phyloP scores from a whole-genome alignment of 2,888 invertebrate genomes.

The Caenorhabditis drosophilae region DNA sequence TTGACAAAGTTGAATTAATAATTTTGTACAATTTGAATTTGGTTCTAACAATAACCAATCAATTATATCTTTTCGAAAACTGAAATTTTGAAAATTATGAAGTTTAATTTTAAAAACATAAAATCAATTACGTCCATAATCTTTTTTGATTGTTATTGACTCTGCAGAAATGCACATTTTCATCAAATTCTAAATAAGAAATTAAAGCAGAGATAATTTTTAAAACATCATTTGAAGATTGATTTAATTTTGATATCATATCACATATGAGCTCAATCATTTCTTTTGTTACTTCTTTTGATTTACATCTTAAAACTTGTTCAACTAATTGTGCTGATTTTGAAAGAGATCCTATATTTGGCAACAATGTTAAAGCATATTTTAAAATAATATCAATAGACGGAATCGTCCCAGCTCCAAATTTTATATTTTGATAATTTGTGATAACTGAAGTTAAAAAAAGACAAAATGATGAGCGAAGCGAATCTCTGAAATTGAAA shows the following conservation, averaged over 20 bases:
- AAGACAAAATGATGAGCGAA: slow-evolving; percentile 11
- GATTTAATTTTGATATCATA: slow-evolving; percentile 18
- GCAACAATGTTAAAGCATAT: slow-evolving; percentile 13
- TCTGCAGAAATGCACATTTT: slow-evolving; percentile 11
- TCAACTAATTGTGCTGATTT: slow-evolving; percentile 9
- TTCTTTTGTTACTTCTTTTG: slow-evolving; percentile 3
- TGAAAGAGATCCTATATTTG: slow-evolving; percentile 9
- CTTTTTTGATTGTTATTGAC: slow-evolving; percentile 9
- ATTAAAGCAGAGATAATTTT: slow-evolving; percentile 15
- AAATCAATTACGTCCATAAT: slow-evolving; percentile 11
- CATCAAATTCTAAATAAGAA: slow-evolving; percentile 19
- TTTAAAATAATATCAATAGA: slow-evolving; percentile 20
- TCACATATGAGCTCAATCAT: slow-evolving; percentile 8
- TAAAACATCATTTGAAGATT: slow-evolving; percentile 6
- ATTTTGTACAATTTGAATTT: not conserved
- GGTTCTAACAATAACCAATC: slow-evolving; percentile 17
- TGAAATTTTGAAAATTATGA: slow-evolving; percentile 1
- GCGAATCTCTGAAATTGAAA: not conserved
- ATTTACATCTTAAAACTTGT: slow-evolving; percentile 6
- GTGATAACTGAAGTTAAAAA: slow-evolving; percentile 5
- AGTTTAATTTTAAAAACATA: not conserved
- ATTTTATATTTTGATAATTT: not conserved
- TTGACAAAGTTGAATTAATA: slow-evolving; percentile 16
- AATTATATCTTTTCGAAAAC: slow-evolving; percentile 21
- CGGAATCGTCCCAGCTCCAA: slow-evolving; percentile 7